These are phyloP conservation scores for Nymphalis polychloros DNA, from an alignment of 2,888 invertebrate species.

Conservation along the genomic window DNA sequence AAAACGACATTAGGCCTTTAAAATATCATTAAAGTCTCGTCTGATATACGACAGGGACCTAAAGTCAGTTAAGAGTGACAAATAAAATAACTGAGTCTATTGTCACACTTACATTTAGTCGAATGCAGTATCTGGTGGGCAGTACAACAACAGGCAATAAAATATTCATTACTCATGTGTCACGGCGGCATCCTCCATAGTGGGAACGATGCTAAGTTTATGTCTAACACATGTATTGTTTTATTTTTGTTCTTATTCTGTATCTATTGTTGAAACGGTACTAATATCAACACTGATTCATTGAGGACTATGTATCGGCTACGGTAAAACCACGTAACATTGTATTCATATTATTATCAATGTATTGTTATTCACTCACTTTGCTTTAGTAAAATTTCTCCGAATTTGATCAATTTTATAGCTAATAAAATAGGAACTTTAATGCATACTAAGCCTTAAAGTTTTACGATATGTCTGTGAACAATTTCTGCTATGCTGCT, in stretches of 20 bases:
- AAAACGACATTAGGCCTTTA: not conserved
- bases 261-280: conserved; percentile 42
- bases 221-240: conserved; percentile 45
- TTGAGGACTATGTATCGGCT: conserved; percentile 19
- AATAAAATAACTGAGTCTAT: conserved; percentile 34
- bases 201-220: conserved; percentile 50
- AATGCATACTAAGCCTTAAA: not conserved
- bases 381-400: not conserved
- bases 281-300: conserved; percentile 30
- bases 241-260: conserved; percentile 43
- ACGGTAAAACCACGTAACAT: conserved; percentile 44
- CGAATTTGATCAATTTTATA: not conserved
- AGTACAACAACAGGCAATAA: conserved; percentile 64
- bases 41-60: conserved; percentile 1
- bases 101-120: conserved; percentile 31
- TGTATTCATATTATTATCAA: conserved; percentile 39
- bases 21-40: not conserved
- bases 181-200: conserved; percentile 56
- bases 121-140: conserved; percentile 43
- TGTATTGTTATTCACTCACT: conserved; percentile 8
- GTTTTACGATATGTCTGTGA: not conserved
- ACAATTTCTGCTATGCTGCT: too few relatives aligned
- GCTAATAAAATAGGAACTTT: not conserved
- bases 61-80: not conserved
- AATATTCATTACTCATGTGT: conserved; percentile 75